Evolutionary conservation across 1,140 invertebrate species (phyloP), one percentile per base, ranked within the genome.

Genomic region (Dryas iulia): DNA sequence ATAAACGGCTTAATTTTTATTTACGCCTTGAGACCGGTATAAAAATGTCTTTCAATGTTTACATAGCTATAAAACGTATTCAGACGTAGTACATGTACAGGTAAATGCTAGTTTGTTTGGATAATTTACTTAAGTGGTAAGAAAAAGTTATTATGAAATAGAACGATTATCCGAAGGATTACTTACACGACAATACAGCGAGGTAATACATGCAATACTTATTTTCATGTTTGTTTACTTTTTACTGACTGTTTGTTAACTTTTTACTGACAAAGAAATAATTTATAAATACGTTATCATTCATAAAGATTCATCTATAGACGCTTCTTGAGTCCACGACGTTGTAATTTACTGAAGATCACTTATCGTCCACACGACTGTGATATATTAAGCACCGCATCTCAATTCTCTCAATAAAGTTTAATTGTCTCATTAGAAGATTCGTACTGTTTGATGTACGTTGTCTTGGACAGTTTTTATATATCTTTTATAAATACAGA

Each of bases 331-430:
- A 47, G 14, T 8, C 18, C 39, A 47, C 21, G 35, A 58, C 59
- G 35, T 25, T 26, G 35, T 69, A 63, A 69, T 63, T 69, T 69
- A 33, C 33, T 39, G 53, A 64, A 52, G 60, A 69, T 31, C 56
- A 64, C 56, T 64, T 69, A 58, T 69, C 54, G 39, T 35, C 12
- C 39, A 59, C 68, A 69, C 56, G 60, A 68, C 59, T 56, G 47
- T 62, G 64, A 61, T 66, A 72, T 82, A 80, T 89, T 81, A 79
- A 81, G 77, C 81, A 72, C 73, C 83, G 87, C 87, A 86, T 87
- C 81, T 88, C 86, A 84, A 86, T 89, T 89, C 78, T 54, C 72
- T 71, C 86, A 89, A 89, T 89, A 74, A 77, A 86, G 66, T 71
- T 76, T 82, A 85, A 87, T 89, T 87, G 83, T 82, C 77, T 81